Evolutionary conservation across 2,888 invertebrate genomes (phyloP), one percentile per base, ranked within the genome.

Genomic region (Neoaliturus tenellus): DNA sequence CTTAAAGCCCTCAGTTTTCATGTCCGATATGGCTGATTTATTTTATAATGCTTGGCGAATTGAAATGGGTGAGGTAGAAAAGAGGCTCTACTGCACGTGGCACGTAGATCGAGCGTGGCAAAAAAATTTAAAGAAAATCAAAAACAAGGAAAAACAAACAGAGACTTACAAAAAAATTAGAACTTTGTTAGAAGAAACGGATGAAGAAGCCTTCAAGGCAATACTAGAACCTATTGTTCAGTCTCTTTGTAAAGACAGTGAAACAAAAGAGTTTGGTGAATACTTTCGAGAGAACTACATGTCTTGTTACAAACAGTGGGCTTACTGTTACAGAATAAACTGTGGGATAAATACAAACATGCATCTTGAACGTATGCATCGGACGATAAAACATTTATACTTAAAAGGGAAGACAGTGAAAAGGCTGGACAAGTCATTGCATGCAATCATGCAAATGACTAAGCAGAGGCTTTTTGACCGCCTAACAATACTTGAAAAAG

Each of bases 291-390:
- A 28, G 0, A 5, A 31, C 4, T 81, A 33, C 23, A 23, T 31
- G 2, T 17, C 12, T 1, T 25, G 35, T n/a, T 75, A 28, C 73
- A 71, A 83, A 31, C 41, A 62, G 1, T 88, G 88, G 88, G 87
- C 87, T 0, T 86, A 84, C 41, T 87, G 88, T 51, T 86, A 83
- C 71, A 48, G 87, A 35, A 31, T 86, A 35, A 62, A 87, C 48
- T 73, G 73, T 62, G 87, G 87, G 12, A 44, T 88, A 1, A 88
- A 88, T 80, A 86, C 86, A 2, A 88, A 88, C 78, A 87, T 87
- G 86, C 85, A 87, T 62, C 39, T 88, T 17, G 88, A 88, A 83
- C 82, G 82, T 0, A 86, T 88, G 86, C 87, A 88, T 75, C 84
- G 85, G 28, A 86, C 84, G 0, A 23, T 88, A 14, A 88, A 87